Conservation (phyloP, 2,797 vertebrate species). For the Emydoidea blandingii region DNA sequence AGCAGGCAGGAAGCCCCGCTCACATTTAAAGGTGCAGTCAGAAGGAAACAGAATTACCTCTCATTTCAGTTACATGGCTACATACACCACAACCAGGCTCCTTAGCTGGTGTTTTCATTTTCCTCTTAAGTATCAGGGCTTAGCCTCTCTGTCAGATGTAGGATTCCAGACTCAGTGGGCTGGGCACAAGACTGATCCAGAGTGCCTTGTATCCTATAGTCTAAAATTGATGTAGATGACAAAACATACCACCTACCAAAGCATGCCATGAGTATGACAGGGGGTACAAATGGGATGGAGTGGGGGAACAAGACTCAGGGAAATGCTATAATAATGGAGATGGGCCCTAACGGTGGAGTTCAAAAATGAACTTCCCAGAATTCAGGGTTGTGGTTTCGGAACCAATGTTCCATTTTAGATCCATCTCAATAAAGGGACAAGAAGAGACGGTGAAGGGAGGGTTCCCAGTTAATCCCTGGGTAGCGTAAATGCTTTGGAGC, state of each 20-base stretch:
- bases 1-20: background rate
- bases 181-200: background rate
- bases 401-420: background rate
- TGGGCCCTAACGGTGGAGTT: background rate
- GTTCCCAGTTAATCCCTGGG: background rate
- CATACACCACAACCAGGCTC: background rate
- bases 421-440: background rate
- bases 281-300: background rate
- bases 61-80: background rate
- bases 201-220: background rate
- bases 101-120: background rate
- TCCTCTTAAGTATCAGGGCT: background rate
- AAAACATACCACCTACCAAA: background rate
- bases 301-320: no score
- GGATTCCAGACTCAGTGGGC: background rate
- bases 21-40: background rate
- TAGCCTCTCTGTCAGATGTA: background rate
- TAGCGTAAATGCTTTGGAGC: fast-evolving
- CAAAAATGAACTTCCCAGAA: background rate
- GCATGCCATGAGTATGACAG: background rate
- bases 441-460: background rate
- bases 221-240: background rate
- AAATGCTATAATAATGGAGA: background rate
- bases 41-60: no score
- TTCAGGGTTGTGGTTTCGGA: background rate